Evolutionary conservation across 2,888 invertebrate genomes (phyloP).

Genomic region (Spodoptera picta): DNA sequence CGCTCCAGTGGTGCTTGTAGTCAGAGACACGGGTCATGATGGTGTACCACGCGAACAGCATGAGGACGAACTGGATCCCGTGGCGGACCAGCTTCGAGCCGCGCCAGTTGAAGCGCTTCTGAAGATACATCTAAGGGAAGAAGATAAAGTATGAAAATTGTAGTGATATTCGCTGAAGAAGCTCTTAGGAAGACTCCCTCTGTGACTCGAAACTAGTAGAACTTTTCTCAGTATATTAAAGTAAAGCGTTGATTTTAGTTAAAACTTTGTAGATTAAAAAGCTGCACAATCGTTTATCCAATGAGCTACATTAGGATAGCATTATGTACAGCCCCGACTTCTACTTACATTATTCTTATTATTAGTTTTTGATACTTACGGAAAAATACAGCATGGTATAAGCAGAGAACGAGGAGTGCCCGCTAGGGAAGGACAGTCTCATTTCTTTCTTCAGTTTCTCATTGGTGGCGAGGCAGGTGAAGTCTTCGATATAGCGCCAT

Average conservation of each 20-base stretch:
- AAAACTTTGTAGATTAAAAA: too few relatives aligned
- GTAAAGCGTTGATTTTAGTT: too few relatives aligned
- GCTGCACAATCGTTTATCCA: too few relatives aligned
- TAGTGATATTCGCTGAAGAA: too few relatives aligned
- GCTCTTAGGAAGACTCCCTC: too few relatives aligned
- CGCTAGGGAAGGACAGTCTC: constrained; percentile 96
- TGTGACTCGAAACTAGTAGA: too few relatives aligned
- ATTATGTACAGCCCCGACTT: too few relatives aligned
- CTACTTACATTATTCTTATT: too few relatives aligned
- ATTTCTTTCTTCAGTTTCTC: constrained; percentile 91
- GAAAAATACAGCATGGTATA: constrained; percentile 95
- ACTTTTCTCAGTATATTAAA: too few relatives aligned
- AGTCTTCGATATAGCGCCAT: constrained; percentile 92
- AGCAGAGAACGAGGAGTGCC: constrained; percentile 96
- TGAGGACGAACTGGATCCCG: constrained; percentile 94
- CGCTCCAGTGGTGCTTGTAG: constrained; percentile 99
- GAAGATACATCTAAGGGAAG: constrained; percentile 94
- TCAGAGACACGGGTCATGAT: constrained; percentile 97
- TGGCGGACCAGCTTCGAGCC: constrained; percentile 94
- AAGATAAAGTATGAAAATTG: neutral
- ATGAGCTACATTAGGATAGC: too few relatives aligned
- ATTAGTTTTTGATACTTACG: constrained; percentile 88
- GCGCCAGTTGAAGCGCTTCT: constrained; percentile 94
- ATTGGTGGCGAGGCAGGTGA: constrained; percentile 89
- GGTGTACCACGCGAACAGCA: constrained; percentile 95